A percentile compares a stretch with the other conserved stretches of the same genome.
These are phyloP conservation scores for Alosa sapidissima DNA, from an alignment of 2,797 vertebrate species.

Conservation along the genomic window DNA sequence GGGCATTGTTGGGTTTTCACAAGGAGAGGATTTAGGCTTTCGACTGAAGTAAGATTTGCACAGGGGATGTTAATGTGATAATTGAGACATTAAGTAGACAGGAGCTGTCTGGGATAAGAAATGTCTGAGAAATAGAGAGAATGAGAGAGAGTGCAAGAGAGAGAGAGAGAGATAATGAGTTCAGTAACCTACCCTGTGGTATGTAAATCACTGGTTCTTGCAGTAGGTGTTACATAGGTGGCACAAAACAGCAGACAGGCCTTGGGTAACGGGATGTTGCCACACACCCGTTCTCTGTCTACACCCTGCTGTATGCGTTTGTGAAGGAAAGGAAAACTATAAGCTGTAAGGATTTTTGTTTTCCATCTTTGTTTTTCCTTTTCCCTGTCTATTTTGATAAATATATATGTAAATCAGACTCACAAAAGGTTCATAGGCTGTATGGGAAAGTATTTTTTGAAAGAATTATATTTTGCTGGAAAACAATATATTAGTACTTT, in stretches of 20 bases:
- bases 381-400: constrained; percentile 45
- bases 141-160: background rate
- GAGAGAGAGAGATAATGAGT: background rate
- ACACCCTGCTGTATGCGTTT: constrained; percentile 83
- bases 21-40: constrained; percentile 70
- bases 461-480: constrained; percentile 99
- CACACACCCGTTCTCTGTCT: constrained; percentile 80
- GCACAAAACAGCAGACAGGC: constrained; percentile 36
- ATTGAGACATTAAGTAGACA: constrained; percentile 88
- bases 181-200: constrained; percentile 29
- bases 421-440: constrained; percentile 90
- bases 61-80: constrained; percentile 87
- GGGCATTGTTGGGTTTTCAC: constrained; percentile 66
- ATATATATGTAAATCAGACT: constrained; percentile 78
- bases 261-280: constrained; percentile 82
- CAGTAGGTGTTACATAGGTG: constrained; percentile 10
- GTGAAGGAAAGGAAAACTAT: constrained; percentile 84
- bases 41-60: constrained; percentile 92
- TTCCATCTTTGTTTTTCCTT: constrained; percentile 52
- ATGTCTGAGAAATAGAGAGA: constrained; percentile 37
- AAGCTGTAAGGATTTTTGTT: constrained; percentile 82
- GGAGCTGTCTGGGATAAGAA: constrained; percentile 58
- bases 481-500: constrained; percentile 99
- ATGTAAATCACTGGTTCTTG: constrained; percentile 30
- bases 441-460: constrained; percentile 99